phyloP scores from a whole-genome alignment of 1,140 invertebrate genomes.

The Aphis craccivora region DNA sequence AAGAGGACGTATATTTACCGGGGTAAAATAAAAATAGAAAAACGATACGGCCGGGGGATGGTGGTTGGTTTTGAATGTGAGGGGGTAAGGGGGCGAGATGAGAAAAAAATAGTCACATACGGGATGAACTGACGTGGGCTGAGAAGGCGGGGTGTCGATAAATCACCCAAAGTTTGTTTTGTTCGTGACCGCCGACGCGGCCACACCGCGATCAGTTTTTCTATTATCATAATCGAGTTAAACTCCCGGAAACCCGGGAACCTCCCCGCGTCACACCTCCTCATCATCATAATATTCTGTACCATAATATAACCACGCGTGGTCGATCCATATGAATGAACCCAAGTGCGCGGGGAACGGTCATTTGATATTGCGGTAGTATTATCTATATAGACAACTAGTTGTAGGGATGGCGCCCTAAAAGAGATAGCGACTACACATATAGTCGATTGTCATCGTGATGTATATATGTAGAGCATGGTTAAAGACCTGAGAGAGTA shows the following conservation, averaged over 20 bases:
- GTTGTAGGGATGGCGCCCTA: conserved; percentile 2
- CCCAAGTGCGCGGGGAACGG: conserved; percentile 24
- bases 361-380: conserved; percentile 39
- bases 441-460: neutral
- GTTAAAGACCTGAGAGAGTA: conserved; percentile 20
- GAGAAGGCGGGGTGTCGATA: conserved; percentile 23
- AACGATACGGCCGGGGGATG: neutral
- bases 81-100: neutral
- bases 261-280: neutral
- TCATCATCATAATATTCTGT: neutral
- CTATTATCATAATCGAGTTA: conserved; percentile 58
- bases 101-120: conserved; percentile 35
- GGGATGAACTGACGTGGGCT: neutral
- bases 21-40: conserved; percentile 45
- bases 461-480: neutral
- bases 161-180: conserved; percentile 54
- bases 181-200: conserved; percentile 50
- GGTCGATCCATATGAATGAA: conserved; percentile 47
- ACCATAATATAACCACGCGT: neutral
- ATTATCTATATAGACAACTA: conserved; percentile 15
- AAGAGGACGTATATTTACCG: conserved; percentile 54
- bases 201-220: conserved; percentile 49
- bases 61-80: too few relatives aligned
- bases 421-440: neutral
- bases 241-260: conserved; percentile 32